Conservation (phyloP, 2,113 vertebrate species). For the Plotosus lineatus region DNA sequence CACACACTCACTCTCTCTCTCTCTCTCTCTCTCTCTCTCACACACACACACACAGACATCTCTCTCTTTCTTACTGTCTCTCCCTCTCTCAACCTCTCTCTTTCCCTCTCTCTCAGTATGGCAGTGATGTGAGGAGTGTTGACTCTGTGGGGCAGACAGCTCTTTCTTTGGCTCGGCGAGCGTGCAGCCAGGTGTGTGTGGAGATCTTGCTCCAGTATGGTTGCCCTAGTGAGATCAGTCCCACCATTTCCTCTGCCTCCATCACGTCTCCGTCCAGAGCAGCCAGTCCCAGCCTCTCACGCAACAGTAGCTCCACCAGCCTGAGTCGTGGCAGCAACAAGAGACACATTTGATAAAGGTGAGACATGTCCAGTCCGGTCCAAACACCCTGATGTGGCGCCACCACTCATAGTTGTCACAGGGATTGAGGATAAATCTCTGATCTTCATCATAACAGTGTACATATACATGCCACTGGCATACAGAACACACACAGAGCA, state of each 20-base stretch:
- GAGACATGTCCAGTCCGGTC: not conserved
- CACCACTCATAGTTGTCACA: not conserved
- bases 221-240: conserved; percentile 76
- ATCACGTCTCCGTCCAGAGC: conserved; percentile 70
- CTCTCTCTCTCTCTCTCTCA: not conserved
- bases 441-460: not conserved
- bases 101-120: conserved; percentile 74
- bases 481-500: too few species aligned
- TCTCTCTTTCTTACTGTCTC: conserved; percentile 32
- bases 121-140: conserved; percentile 85
- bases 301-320: conserved; percentile 82
- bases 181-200: conserved; percentile 87
- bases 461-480: too few species aligned
- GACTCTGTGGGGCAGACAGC: conserved; percentile 87
- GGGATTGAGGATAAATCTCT: not conserved
- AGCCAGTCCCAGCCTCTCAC: conserved; percentile 79
- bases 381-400: not conserved
- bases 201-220: conserved; percentile 91
- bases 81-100: not conserved
- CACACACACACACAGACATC: not conserved
- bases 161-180: conserved; percentile 79
- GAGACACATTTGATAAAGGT: conserved; percentile 63
- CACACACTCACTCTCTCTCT: not conserved
- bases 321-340: conserved; percentile 80
- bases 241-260: conserved; percentile 64